A percentile compares a stretch with the other conserved stretches of the same genome.
Conservation (phyloP, 2,113 vertebrate species). For the Todiramphus chloris region DNA sequence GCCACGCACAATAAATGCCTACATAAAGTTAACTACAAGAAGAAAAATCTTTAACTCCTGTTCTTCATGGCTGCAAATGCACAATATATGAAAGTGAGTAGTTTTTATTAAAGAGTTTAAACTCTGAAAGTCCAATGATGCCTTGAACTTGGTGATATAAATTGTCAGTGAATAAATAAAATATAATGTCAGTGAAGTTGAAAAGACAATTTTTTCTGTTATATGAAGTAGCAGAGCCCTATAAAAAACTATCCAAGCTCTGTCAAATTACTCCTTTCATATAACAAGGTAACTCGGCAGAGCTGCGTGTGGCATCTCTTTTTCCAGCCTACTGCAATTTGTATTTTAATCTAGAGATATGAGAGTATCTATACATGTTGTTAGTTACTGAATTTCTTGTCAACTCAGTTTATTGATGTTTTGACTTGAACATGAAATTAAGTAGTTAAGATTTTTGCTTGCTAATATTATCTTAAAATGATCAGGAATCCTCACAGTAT, state of each 20-base stretch:
- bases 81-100: neutral
- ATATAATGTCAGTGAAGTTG: conserved; percentile 3
- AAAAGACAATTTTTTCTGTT: neutral
- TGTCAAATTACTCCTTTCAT: neutral
- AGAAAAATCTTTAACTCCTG: neutral
- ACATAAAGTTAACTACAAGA: neutral
- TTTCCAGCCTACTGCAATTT: neutral
- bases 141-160: neutral
- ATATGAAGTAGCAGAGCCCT: neutral
- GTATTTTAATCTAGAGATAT: neutral
- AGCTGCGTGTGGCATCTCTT: neutral
- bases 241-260: neutral
- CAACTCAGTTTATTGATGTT: neutral
- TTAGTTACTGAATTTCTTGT: neutral
- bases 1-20: neutral
- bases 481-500: neutral
- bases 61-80: neutral
- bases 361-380: neutral
- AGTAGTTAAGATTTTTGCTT: neutral
- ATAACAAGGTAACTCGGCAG: neutral
- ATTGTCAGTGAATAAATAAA: conserved; percentile 15
- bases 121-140: neutral
- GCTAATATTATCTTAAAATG: neutral
- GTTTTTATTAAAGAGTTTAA: neutral
- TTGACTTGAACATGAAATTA: neutral